Conservation (phyloP, 2,113 vertebrate species). For the Andinoacara biseriatus region DNA sequence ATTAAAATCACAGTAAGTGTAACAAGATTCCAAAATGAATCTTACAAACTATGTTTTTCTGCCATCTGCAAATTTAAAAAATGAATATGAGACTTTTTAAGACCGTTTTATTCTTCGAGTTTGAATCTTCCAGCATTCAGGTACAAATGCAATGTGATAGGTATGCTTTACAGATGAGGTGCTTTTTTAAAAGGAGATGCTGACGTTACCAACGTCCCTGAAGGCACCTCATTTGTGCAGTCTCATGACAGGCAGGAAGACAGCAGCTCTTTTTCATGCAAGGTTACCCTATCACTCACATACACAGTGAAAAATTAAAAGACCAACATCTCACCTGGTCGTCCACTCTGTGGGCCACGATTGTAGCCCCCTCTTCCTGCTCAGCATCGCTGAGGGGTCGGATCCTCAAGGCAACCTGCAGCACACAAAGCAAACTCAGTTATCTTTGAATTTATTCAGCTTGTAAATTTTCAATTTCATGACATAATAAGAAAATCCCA, state of each 20-base stretch:
- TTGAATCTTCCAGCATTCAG: conserved; percentile 36
- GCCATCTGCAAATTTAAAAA: no score
- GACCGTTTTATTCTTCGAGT: not conserved
- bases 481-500: not conserved
- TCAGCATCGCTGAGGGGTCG: conserved; percentile 88
- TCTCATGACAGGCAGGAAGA: conserved; percentile 25
- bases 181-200: not conserved
- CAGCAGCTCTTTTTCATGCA: conserved; percentile 7
- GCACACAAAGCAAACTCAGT: not conserved
- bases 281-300: conserved; percentile 12
- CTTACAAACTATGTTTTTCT: no score
- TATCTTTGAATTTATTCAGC: not conserved
- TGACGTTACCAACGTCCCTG: not conserved
- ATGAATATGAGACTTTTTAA: not conserved
- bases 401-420: conserved; percentile 90
- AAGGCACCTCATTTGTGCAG: conserved; percentile 49
- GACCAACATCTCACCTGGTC: conserved; percentile 82
- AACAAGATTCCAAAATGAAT: accelerated
- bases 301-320: conserved; percentile 1
- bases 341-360: conserved; percentile 88
- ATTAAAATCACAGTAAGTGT: not conserved
- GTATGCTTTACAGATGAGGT: conserved; percentile 20
- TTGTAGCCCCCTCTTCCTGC: conserved; percentile 85
- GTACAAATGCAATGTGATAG: conserved; percentile 46
- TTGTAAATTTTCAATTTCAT: not conserved